Percentiles rank a stretch among this genome's conserved stretches.
Evolutionary conservation across 1,140 invertebrate species (phyloP).

Genomic region (Drosophila dunni): DNA sequence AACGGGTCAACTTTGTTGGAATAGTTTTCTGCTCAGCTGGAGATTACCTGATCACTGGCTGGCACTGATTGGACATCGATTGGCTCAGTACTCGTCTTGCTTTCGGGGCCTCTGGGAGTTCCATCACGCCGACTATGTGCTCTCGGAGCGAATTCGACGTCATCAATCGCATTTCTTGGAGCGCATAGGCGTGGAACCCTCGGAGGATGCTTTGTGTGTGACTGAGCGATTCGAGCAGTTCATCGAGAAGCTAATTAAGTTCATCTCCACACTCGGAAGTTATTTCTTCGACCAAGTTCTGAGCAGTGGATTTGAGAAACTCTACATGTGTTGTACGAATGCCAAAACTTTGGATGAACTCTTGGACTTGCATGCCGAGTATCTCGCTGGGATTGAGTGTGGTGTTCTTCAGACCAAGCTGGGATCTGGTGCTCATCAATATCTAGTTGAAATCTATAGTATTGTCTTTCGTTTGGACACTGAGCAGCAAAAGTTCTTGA

Average conservation of each 20-base stretch:
- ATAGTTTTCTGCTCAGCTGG: slow-evolving; percentile 42
- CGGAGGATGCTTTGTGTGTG: background rate
- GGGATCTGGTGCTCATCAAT: background rate
- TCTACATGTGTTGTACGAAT: background rate
- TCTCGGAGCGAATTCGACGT: slow-evolving; percentile 30
- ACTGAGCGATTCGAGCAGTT: slow-evolving; percentile 13
- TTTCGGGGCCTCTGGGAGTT: slow-evolving; percentile 49
- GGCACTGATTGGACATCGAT: slow-evolving; percentile 23
- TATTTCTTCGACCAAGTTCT: slow-evolving; percentile 35
- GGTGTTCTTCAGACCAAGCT: slow-evolving; percentile 16
- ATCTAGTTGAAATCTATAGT: slow-evolving; percentile 28
- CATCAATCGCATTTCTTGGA: slow-evolving; percentile 23
- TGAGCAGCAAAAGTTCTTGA: slow-evolving; percentile 35
- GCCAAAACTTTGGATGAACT: slow-evolving; percentile 42
- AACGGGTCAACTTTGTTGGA: slow-evolving; percentile 41
- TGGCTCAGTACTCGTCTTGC: slow-evolving; percentile 24
- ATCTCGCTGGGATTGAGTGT: slow-evolving; percentile 33
- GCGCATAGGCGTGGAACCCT: background rate
- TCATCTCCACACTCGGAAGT: slow-evolving; percentile 30
- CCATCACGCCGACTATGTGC: slow-evolving; percentile 53
- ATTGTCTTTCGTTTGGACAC: slow-evolving; percentile 33
- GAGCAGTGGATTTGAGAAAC: slow-evolving; percentile 4
- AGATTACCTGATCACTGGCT: slow-evolving; percentile 20
- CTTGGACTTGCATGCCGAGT: slow-evolving; percentile 27
- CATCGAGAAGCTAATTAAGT: background rate